Percentiles rank a stretch among this genome's conserved stretches.
Evolutionary conservation across 2,888 invertebrate species (phyloP).

Genomic region (Drosophila cracens): DNA sequence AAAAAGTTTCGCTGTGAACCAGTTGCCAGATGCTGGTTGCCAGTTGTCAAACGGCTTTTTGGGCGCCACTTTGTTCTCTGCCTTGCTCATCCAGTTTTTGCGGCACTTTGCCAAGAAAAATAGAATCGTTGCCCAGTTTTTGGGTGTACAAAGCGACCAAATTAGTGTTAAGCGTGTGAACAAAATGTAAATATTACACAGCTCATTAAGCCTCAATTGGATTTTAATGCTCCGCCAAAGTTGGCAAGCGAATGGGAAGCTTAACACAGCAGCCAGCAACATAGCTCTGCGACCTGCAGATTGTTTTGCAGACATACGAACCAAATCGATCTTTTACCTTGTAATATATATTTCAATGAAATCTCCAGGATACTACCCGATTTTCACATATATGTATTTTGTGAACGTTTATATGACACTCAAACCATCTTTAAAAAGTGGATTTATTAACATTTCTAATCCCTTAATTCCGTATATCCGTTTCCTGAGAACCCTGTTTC

Average conservation of each 20-base stretch:
- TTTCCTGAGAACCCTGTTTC: not conserved
- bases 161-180: slow-evolving; percentile 72
- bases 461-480: no score
- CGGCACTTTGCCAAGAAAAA: slow-evolving; percentile 70
- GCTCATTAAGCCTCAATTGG: slow-evolving; percentile 74
- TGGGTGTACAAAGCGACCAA: slow-evolving; percentile 43
- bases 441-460: no score
- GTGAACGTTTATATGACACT: no score
- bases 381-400: no score
- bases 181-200: slow-evolving; percentile 77
- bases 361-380: no score
- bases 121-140: slow-evolving; percentile 45
- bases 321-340: not conserved
- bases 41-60: slow-evolving; percentile 6
- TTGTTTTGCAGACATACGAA: not conserved
- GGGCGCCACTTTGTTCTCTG: slow-evolving; percentile 5
- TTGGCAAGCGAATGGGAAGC: slow-evolving; percentile 44
- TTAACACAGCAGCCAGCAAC: not conserved
- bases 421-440: no score
- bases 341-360: not conserved
- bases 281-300: not conserved
- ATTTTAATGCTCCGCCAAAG: slow-evolving; percentile 45
- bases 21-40: slow-evolving; percentile 22
- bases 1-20: slow-evolving; percentile 17
- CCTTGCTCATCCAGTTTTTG: slow-evolving; percentile 16